Conservation (phyloP, 2,888 invertebrate species). For the Pollenia amentaria region DNA sequence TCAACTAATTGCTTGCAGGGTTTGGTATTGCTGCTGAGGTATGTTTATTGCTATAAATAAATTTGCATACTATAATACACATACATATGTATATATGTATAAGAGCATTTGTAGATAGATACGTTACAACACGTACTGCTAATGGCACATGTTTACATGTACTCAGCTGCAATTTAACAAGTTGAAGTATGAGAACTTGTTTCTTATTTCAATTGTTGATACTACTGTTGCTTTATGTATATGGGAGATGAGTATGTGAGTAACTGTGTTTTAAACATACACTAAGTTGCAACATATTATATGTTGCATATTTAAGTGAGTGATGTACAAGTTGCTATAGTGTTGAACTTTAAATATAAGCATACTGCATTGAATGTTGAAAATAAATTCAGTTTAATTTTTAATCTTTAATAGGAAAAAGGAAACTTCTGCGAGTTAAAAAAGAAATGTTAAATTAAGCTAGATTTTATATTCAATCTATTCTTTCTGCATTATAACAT, state of each 20-base stretch:
- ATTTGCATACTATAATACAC: slow-evolving; percentile 5
- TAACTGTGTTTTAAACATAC: neutral
- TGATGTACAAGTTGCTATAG: neutral
- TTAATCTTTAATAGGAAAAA: too few species aligned
- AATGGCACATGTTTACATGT: slow-evolving; percentile 59
- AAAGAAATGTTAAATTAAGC: too few species aligned
- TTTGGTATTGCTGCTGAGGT: slow-evolving; percentile 7
- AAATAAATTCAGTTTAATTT: too few species aligned
- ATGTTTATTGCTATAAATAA: slow-evolving; percentile 2
- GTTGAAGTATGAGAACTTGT: slow-evolving; percentile 7
- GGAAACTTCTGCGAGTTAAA: too few species aligned
- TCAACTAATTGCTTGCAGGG: too few species aligned
- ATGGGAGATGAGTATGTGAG: neutral
- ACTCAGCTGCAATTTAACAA: slow-evolving; percentile 58
- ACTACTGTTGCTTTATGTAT: neutral
- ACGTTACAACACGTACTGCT: slow-evolving; percentile 31
- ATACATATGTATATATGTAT: neutral
- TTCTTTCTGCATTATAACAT: too few species aligned
- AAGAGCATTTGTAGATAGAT: neutral
- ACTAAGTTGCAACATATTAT: slow-evolving; percentile 1
- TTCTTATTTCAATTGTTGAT: slow-evolving; percentile 2
- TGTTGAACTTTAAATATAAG: slow-evolving; percentile 34
- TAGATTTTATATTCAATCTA: too few species aligned
- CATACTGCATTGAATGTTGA: neutral
- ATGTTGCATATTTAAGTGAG: slow-evolving; percentile 34